Evolutionary conservation across 2,797 vertebrate genomes (phyloP).

Genomic region (Thalassophryne amazonica): DNA sequence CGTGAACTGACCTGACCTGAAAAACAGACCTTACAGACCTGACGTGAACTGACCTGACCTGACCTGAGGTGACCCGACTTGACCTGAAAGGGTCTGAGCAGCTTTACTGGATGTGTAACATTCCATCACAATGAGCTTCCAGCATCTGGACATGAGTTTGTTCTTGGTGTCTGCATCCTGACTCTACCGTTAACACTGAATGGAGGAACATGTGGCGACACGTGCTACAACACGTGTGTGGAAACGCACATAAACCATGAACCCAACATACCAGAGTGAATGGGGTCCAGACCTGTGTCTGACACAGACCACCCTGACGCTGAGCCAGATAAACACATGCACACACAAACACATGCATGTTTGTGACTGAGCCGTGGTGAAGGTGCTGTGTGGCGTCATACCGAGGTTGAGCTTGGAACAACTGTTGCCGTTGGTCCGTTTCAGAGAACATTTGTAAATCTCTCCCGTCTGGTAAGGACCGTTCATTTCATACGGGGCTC

Average conservation of each 20-base stretch:
- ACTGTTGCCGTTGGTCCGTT: conserved; percentile 80
- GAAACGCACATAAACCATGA: conserved; percentile 59
- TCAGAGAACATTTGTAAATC: conserved; percentile 91
- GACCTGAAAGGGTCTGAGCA: too few relatives aligned
- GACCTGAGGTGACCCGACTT: too few relatives aligned
- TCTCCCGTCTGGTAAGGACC: conserved; percentile 94
- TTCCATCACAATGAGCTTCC: conserved; percentile 3
- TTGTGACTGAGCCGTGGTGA: not conserved
- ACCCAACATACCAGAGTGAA: conserved; percentile 48
- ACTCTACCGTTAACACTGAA: conserved; percentile 39
- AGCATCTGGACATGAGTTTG: conserved; percentile 54
- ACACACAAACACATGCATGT: not conserved
- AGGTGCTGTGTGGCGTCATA: conserved; percentile 60
- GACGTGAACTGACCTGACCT: too few relatives aligned
- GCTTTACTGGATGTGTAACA: too few relatives aligned
- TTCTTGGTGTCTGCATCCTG: conserved; percentile 56
- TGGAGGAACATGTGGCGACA: conserved; percentile 38
- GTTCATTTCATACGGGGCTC: conserved; percentile 92
- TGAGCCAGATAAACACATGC: conserved; percentile 10
- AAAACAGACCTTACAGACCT: too few relatives aligned
- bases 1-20: too few relatives aligned
- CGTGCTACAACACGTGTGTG: conserved; percentile 59
- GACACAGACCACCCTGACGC: conserved; percentile 35
- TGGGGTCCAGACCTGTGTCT: conserved; percentile 39
- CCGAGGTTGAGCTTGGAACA: conserved; percentile 97